phyloP scores from a whole-genome alignment of 2,888 invertebrate species.

The Thyatira batis region DNA sequence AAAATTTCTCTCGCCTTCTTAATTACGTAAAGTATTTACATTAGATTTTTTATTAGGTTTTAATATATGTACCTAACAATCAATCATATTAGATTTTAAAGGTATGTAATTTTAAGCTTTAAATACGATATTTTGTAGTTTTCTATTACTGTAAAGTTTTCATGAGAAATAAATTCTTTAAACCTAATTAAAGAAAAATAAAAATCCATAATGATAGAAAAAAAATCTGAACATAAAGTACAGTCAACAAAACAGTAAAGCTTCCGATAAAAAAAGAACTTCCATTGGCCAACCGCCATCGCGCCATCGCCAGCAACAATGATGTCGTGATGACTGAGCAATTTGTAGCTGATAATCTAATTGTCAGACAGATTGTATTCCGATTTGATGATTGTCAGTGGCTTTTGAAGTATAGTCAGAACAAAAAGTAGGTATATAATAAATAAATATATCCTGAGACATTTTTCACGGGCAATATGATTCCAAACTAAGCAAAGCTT shows the following conservation, averaged over 20 bases:
- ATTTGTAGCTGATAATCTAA: slow-evolving; percentile 64
- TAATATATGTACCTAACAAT: no score
- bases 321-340: slow-evolving; percentile 58
- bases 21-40: background rate
- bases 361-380: slow-evolving; percentile 71
- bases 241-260: slow-evolving; percentile 48
- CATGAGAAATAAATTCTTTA: no score
- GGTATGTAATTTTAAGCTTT: no score
- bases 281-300: slow-evolving; percentile 47
- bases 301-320: slow-evolving; percentile 53
- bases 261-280: slow-evolving; percentile 48
- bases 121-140: no score
- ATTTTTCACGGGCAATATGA: no score
- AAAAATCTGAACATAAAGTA: slow-evolving; percentile 25
- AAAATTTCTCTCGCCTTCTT: background rate
- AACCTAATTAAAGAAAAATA: background rate
- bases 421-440: slow-evolving; percentile 20
- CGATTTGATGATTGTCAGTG: slow-evolving; percentile 61
- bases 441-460: background rate
- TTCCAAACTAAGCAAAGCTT: no score
- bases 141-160: no score
- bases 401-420: slow-evolving; percentile 42
- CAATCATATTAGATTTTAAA: no score
- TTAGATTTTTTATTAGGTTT: no score
- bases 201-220: no score